Evolutionary conservation across 2,888 invertebrate genomes (phyloP).

Genomic region (Oscheius sp.): DNA sequence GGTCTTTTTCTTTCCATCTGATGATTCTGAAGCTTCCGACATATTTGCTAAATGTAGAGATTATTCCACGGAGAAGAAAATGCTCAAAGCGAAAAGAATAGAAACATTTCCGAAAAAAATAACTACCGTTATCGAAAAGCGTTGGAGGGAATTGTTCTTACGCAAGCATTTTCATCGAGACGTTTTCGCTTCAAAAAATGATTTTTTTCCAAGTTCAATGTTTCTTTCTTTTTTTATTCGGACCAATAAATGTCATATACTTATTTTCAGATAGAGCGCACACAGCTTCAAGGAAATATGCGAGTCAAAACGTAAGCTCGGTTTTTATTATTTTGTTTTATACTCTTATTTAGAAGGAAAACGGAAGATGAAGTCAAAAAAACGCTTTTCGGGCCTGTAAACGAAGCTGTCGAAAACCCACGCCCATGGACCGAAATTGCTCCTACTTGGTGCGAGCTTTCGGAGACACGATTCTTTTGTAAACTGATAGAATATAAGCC

Average conservation of each 20-base stretch:
- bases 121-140: neutral
- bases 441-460: constrained; percentile 37
- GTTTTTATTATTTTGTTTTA: neutral
- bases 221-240: no score
- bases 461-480: constrained; percentile 35
- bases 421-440: constrained; percentile 23
- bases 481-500: constrained; percentile 40
- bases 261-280: neutral
- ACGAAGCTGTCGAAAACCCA: constrained; percentile 15
- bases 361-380: constrained; percentile 39
- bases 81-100: neutral
- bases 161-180: no score
- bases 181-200: no score
- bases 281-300: constrained; percentile 10
- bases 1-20: constrained; percentile 32
- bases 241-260: no score
- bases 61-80: neutral
- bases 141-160: no score
- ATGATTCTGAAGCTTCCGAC: constrained; percentile 18
- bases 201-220: no score
- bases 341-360: constrained; percentile 33
- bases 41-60: neutral
- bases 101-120: constrained; percentile 8
- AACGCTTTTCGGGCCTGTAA: constrained; percentile 33
- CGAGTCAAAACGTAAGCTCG: constrained; percentile 19